A percentile compares a stretch with the other conserved stretches of the same genome.
Evolutionary conservation across 2,888 invertebrate genomes (phyloP).

Genomic region (Homarus gammarus): DNA sequence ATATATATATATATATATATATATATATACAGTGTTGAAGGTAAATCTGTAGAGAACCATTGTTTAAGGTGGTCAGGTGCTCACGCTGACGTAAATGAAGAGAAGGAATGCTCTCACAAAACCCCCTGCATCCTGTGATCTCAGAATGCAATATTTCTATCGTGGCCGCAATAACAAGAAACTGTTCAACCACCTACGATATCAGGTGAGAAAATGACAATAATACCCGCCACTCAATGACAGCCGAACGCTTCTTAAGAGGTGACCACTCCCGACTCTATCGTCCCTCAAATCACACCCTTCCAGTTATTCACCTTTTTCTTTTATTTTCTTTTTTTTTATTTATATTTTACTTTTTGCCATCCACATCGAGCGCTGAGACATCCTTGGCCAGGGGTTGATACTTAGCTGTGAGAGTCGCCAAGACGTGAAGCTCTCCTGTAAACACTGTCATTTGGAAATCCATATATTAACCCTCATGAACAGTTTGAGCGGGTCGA

Average conservation of each 20-base stretch:
- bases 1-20: no score
- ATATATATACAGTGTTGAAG: neutral
- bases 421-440: conserved; percentile 1
- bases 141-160: neutral
- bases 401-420: neutral
- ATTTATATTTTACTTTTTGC: no score
- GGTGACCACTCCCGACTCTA: neutral
- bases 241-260: conserved; percentile 1
- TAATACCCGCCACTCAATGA: neutral
- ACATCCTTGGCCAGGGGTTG: neutral
- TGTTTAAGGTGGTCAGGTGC: neutral
- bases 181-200: neutral
- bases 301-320: neutral
- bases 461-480: neutral
- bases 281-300: neutral
- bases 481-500: neutral
- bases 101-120: neutral
- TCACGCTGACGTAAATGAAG: neutral
- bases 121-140: neutral
- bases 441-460: neutral
- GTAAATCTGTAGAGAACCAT: neutral
- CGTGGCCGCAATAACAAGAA: neutral
- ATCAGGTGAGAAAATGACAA: conserved; percentile 1
- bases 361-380: neutral
- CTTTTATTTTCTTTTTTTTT: no score